These are phyloP conservation scores for Nephrotoma guestfalica DNA, from an alignment of 2,888 invertebrate genomes.

Conservation along the genomic window DNA sequence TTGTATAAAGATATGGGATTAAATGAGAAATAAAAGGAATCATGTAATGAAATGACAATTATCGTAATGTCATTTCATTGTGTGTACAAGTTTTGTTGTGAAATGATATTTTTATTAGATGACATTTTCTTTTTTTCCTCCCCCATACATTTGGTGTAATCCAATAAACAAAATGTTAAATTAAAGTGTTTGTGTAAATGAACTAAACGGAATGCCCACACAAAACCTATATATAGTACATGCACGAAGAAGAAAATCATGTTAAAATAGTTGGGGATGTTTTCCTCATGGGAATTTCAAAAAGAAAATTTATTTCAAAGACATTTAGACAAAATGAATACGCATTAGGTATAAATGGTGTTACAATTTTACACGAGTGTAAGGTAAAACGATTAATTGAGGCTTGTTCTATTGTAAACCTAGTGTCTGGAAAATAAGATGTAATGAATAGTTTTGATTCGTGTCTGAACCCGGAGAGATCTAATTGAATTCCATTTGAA, in stretches of 20 bases:
- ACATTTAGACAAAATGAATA: background rate
- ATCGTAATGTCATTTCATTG: background rate
- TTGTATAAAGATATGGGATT: background rate
- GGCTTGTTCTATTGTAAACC: background rate
- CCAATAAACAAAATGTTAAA: background rate
- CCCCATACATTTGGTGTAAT: background rate
- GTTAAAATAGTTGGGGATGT: background rate
- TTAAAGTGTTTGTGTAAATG: background rate
- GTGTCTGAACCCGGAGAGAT: too few relatives aligned
- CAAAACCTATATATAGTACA: background rate
- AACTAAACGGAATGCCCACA: background rate
- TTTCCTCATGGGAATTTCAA: background rate
- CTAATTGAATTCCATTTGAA: too few relatives aligned
- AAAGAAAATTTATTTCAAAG: background rate
- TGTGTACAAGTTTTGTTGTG: background rate
- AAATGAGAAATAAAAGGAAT: background rate
- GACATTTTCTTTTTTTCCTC: background rate
- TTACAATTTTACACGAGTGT: background rate
- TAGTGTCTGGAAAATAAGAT: too few relatives aligned
- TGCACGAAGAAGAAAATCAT: background rate
- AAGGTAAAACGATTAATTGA: background rate
- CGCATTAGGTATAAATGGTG: background rate
- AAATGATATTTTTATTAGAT: background rate
- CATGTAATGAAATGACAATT: background rate
- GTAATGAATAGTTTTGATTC: too few relatives aligned